Evolutionary conservation across 2,113 vertebrate species (phyloP).

Genomic region (Lynx canadensis): DNA sequence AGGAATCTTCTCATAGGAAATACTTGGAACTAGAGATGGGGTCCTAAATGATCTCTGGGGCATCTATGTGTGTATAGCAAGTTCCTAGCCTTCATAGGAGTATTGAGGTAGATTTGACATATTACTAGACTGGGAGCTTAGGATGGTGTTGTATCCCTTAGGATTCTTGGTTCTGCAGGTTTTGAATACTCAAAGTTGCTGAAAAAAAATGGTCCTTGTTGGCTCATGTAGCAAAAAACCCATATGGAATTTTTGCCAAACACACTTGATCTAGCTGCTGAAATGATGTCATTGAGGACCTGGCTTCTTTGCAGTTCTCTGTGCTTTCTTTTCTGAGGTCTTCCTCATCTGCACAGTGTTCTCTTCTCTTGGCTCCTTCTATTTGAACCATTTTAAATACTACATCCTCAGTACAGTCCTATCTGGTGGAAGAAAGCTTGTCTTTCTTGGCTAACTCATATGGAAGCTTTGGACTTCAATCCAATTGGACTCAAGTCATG

Average conservation of each 20-base stretch:
- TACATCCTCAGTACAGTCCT: neutral
- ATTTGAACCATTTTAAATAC: neutral
- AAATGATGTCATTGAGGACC: neutral
- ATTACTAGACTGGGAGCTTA: neutral
- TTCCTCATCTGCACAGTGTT: neutral
- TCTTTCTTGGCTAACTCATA: neutral
- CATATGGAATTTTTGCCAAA: neutral
- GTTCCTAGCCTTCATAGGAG: neutral
- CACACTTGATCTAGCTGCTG: neutral
- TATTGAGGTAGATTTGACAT: neutral
- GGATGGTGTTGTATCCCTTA: neutral
- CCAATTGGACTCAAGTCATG: neutral
- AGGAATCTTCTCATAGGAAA: neutral
- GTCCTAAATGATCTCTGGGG: neutral
- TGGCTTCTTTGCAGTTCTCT: neutral
- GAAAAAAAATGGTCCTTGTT: slow-evolving; percentile 22
- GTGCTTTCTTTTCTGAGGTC: neutral
- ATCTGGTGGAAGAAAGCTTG: neutral
- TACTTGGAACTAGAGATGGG: neutral
- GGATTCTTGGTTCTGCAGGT: neutral
- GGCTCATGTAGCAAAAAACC: neutral
- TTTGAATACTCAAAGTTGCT: neutral
- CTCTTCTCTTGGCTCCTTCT: neutral
- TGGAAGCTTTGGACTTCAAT: neutral
- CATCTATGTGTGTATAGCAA: neutral